Conservation (phyloP, 2,113 vertebrate species). For the Tragelaphus strepsiceros region DNA sequence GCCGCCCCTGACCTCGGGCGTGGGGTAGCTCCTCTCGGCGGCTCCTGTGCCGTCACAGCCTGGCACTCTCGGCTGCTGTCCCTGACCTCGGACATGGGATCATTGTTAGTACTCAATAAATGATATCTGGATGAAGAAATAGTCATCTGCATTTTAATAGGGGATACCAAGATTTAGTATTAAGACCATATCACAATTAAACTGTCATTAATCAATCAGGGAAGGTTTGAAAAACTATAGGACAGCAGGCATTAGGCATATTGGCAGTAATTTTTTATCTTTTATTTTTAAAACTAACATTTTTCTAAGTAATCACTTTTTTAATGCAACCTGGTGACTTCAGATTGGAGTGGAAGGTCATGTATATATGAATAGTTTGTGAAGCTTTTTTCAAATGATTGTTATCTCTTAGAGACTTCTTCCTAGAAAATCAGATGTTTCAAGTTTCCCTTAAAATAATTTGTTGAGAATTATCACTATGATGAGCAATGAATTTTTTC, state of each 20-base stretch:
- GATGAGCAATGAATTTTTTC: background rate
- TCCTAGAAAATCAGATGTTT: background rate
- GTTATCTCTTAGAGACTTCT: background rate
- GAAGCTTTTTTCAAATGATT: background rate
- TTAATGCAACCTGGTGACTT: background rate
- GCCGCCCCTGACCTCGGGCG: too few species aligned
- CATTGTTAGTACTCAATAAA: background rate
- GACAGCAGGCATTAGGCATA: background rate
- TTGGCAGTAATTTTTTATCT: background rate
- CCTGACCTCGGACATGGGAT: background rate
- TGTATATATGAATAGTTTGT: background rate
- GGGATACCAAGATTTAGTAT: background rate
- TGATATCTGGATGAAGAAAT: background rate
- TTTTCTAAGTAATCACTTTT: background rate
- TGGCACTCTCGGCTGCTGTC: too few species aligned
- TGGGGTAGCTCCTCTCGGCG: too few species aligned
- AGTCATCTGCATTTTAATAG: background rate
- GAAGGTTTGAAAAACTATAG: background rate
- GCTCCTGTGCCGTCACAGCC: rapidly evolving
- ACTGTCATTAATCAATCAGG: background rate
- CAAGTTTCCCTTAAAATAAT: background rate
- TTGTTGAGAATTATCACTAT: background rate
- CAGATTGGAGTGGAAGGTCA: background rate
- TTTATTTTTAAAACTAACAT: background rate
- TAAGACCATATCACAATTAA: background rate